Percentiles rank a stretch among this genome's conserved stretches.
Conservation (phyloP, 2,113 vertebrate genomes). For the Dermatemys mawii region DNA sequence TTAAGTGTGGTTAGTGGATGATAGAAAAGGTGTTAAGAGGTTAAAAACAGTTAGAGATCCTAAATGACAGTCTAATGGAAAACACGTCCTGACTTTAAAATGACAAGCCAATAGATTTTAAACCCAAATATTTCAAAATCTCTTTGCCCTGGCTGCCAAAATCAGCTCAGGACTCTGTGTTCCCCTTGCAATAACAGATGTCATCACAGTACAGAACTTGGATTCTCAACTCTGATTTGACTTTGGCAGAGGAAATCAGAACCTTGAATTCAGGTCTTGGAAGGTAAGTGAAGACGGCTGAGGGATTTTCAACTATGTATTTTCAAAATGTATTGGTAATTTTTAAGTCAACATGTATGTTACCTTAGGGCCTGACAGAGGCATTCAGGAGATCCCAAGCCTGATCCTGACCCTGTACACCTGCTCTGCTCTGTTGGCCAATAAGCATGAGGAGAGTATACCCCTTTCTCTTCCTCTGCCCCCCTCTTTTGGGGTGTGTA, state of each 20-base stretch:
- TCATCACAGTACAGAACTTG: neutral
- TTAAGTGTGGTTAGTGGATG: neutral
- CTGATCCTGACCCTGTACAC: neutral
- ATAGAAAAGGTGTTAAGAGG: neutral
- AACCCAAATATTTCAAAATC: neutral
- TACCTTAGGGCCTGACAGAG: neutral
- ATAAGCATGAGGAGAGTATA: neutral
- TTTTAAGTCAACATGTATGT: neutral
- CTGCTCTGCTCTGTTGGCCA: neutral
- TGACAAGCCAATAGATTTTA: neutral
- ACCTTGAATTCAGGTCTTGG: neutral
- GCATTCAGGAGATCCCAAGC: neutral
- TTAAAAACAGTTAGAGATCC: neutral
- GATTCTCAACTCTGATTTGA: neutral
- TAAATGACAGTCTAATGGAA: neutral
- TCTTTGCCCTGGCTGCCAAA: neutral
- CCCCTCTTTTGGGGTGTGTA: neutral
- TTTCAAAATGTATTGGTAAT: neutral
- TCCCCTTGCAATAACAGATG: neutral
- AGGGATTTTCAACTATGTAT: neutral
- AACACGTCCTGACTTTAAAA: neutral
- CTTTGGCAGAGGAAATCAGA: neutral
- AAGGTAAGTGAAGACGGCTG: neutral
- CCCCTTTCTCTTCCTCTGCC: neutral
- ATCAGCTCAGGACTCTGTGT: neutral